Percentiles rank a stretch among this genome's conserved stretches.
phyloP scores from a whole-genome alignment of 2,888 invertebrate species.

The Heliconius charithonia region DNA sequence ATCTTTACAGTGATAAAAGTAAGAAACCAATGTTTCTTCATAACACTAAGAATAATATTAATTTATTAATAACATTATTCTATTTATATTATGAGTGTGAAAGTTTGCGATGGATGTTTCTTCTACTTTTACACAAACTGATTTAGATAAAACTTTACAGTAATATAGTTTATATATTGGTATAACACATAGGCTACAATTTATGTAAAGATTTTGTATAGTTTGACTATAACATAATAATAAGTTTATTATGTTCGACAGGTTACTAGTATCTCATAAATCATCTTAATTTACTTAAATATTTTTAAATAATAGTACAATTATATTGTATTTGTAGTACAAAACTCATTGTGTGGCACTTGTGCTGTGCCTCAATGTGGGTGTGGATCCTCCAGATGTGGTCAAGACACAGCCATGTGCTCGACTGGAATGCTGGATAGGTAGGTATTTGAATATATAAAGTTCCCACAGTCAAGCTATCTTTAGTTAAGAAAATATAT shows the following conservation, averaged over 20 bases:
- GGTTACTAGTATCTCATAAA: neutral
- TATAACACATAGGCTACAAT: neutral
- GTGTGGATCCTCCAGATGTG: constrained; percentile 99
- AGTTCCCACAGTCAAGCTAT: neutral
- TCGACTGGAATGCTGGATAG: constrained; percentile 98
- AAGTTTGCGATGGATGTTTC: neutral
- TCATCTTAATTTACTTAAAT: neutral
- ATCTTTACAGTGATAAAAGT: constrained; percentile 7
- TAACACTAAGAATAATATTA: neutral
- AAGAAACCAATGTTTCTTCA: neutral
- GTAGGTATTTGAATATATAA: constrained; percentile 73
- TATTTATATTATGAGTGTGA: neutral
- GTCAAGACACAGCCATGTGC: constrained; percentile 99
- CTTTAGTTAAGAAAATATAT: too few species aligned
- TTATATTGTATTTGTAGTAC: constrained; percentile 86
- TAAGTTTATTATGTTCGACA: neutral
- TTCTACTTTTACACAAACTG: too few species aligned
- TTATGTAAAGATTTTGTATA: neutral
- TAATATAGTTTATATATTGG: too few species aligned
- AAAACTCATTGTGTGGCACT: constrained; percentile 99
- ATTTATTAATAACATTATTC: neutral
- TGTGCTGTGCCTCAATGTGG: constrained; percentile 98
- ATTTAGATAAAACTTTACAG: too few species aligned
- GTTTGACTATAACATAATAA: too few species aligned
- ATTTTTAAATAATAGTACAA: neutral